Evolutionary conservation across 2,888 invertebrate genomes (phyloP).

Genomic region (Aethes cnicana): DNA sequence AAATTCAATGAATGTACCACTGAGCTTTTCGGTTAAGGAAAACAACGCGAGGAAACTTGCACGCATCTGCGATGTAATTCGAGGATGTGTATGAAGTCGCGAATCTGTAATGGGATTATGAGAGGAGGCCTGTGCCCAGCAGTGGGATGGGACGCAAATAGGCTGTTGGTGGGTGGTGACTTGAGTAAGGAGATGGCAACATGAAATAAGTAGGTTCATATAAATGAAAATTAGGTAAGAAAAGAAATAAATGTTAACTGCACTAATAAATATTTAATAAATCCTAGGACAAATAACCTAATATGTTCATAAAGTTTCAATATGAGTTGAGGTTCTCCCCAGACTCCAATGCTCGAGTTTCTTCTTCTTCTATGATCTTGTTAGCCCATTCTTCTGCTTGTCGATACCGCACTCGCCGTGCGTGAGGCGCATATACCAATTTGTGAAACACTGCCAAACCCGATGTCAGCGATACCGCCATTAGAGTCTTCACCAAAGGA

Average conservation of each 20-base stretch:
- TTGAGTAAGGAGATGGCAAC: slow-evolving; percentile 13
- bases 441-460: slow-evolving; percentile 50
- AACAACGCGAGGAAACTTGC: too few species aligned
- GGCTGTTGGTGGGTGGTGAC: too few species aligned
- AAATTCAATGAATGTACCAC: too few species aligned
- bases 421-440: slow-evolving; percentile 53
- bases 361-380: slow-evolving; percentile 63
- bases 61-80: too few species aligned
- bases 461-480: slow-evolving; percentile 64
- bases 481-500: slow-evolving; percentile 60
- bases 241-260: not conserved
- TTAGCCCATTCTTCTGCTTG: slow-evolving; percentile 68
- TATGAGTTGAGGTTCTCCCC: slow-evolving; percentile 5
- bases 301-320: slow-evolving; percentile 4
- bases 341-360: slow-evolving; percentile 34
- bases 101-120: too few species aligned
- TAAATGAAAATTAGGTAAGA: not conserved
- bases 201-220: not conserved
- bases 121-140: too few species aligned
- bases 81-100: too few species aligned
- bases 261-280: slow-evolving; percentile 2
- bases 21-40: too few species aligned
- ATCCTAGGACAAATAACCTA: slow-evolving; percentile 12
- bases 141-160: too few species aligned
- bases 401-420: slow-evolving; percentile 46